Evolutionary conservation across 2,113 vertebrate species (phyloP), one percentile per base, ranked within the genome.

Genomic region (Myiozetetes cayanensis): DNA sequence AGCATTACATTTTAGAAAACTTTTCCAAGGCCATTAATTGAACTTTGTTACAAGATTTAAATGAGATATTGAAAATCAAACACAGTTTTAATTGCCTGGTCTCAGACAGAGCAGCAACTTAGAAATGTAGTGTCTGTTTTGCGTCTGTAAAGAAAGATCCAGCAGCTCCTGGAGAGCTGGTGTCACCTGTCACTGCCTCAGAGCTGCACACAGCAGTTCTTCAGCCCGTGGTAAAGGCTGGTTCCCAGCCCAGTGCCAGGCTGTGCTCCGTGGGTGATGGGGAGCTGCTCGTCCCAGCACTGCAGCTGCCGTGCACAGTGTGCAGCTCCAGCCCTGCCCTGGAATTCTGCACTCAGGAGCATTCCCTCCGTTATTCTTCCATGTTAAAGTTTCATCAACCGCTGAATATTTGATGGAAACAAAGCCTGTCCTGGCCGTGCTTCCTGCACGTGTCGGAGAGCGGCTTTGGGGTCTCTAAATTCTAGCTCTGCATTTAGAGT

Each of bases 1-100:
- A 89, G 70, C 77, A 46, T 41, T 73, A 53, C 71, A 75, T 95
- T 25, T 56, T 23, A 56, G 77, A 56, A 63, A 95, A 95, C 77
- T 94, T 94, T 89, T 28, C 87, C 44, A 22, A 76, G 80, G 30
- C 66, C 49, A 68, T 87, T 91, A 92, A 94, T 92, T 94, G 94
- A 56, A 76, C 86, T 92, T 68, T 1, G 67, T 89, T 85, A 61
- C 84, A n/a, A 89, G 91, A 95, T 89, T 93, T 68, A 95, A 95
- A 94, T 73, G 93, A 95, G 91, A 58, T 92, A 96, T 91, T 94
- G 94, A 94, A 95, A 95, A 97, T 95, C 95, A 95, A 95, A 89
- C 7, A 3, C 22, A 6, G 35, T 9, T 91, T 89, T 93, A 91
- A 95, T 89, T 96, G 91, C 73, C 84, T 92, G 70, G 3, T 85